Evolutionary conservation across 1,140 invertebrate species (phyloP).

Genomic region (Bombus waltoni): DNA sequence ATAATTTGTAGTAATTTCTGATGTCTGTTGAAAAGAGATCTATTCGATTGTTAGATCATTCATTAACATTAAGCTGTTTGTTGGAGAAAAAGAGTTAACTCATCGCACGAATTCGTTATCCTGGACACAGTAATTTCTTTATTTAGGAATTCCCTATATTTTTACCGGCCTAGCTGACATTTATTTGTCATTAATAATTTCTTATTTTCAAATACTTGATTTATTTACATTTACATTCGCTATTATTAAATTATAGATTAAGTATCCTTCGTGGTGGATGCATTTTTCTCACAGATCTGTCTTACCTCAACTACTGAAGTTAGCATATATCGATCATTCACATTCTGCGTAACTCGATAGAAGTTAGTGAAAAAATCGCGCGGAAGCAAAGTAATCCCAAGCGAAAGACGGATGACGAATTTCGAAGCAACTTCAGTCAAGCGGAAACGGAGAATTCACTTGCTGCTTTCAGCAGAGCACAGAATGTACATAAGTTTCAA

Average conservation of each 20-base stretch:
- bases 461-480: background rate
- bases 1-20: too few species aligned
- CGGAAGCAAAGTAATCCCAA: constrained; percentile 36
- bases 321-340: background rate
- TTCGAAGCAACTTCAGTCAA: constrained; percentile 46
- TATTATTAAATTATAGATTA: background rate
- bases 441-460: constrained; percentile 31
- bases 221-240: background rate
- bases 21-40: background rate
- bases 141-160: background rate
- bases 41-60: background rate
- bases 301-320: background rate
- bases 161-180: background rate
- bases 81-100: too few species aligned
- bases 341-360: background rate
- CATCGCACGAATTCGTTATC: too few species aligned
- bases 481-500: background rate
- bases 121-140: background rate
- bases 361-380: background rate
- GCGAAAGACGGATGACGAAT: constrained; percentile 33
- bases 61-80: background rate
- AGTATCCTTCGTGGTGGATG: background rate
- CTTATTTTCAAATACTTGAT: too few species aligned
- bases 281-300: background rate
- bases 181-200: too few species aligned